Conservation (phyloP, 2,888 invertebrate species). For the Rotaria macrura region DNA sequence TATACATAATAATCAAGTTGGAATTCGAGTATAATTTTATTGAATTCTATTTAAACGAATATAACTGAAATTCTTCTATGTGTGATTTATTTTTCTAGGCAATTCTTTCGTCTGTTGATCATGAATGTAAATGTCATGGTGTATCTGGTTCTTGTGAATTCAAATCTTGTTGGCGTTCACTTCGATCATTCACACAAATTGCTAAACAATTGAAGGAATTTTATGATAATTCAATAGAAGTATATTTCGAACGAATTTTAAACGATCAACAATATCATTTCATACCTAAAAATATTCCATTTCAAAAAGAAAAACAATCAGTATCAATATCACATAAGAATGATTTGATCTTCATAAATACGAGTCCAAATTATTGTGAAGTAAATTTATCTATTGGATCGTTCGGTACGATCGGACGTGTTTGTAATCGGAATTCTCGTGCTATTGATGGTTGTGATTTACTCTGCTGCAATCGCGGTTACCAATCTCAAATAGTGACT, state of each 20-base stretch:
- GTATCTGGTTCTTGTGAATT: slow-evolving; percentile 83
- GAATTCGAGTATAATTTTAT: background rate
- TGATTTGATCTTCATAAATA: slow-evolving; percentile 77
- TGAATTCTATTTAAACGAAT: too few relatives aligned
- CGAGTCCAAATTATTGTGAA: slow-evolving; percentile 82
- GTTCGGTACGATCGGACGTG: slow-evolving; percentile 68
- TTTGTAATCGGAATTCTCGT: slow-evolving; percentile 71
- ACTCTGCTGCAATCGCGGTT: slow-evolving; percentile 74
- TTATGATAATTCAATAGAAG: slow-evolving; percentile 63
- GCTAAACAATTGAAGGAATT: slow-evolving; percentile 66
- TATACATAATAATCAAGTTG: slow-evolving; percentile 51
- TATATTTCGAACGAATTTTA: slow-evolving; percentile 43
- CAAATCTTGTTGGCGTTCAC: slow-evolving; percentile 75
- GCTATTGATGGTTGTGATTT: slow-evolving; percentile 77
- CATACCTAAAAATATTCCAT: background rate
- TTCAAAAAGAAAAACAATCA: background rate
- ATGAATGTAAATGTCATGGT: slow-evolving; percentile 79
- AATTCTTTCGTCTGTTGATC: background rate
- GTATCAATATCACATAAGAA: slow-evolving; percentile 60
- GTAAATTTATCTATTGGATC: slow-evolving; percentile 70
- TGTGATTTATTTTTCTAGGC: background rate
- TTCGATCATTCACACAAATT: slow-evolving; percentile 64
- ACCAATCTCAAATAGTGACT: slow-evolving; percentile 66
- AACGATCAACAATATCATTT: background rate
- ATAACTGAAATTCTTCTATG: too few relatives aligned